Conservation (phyloP, 2,888 invertebrate genomes). For the Aphidius colemani region DNA sequence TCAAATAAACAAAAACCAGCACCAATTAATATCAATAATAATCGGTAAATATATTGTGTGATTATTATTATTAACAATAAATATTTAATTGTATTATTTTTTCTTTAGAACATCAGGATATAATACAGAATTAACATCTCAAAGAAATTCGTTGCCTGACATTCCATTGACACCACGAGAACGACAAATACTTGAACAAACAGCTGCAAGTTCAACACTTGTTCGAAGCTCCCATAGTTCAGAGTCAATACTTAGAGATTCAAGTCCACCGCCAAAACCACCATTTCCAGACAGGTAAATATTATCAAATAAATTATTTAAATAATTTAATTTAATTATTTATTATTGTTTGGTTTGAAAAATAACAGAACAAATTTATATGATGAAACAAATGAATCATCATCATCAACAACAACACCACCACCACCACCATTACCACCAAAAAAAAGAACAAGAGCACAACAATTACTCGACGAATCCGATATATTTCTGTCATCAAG, state of each 20-base stretch:
- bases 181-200: constrained; percentile 69
- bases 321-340: not conserved
- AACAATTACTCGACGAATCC: constrained; percentile 61
- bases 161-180: constrained; percentile 83
- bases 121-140: constrained; percentile 57
- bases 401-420: constrained; percentile 78
- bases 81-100: constrained; percentile 2
- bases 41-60: constrained; percentile 5
- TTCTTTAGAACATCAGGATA: constrained; percentile 54
- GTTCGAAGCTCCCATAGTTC: constrained; percentile 81
- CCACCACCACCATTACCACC: constrained; percentile 83
- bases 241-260: constrained; percentile 76
- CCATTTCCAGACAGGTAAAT: constrained; percentile 77
- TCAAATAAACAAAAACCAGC: constrained; percentile 64
- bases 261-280: constrained; percentile 83
- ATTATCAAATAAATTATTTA: not conserved
- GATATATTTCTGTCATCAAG: constrained; percentile 68
- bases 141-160: constrained; percentile 76
- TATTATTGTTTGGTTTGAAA: not conserved
- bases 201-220: constrained; percentile 63
- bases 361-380: constrained; percentile 43
- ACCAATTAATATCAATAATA: constrained; percentile 45
- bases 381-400: constrained; percentile 63
- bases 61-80: not conserved
- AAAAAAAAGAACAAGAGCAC: constrained; percentile 68